Evolutionary conservation across 2,113 vertebrate species (phyloP).

Genomic region (Otis tarda): DNA sequence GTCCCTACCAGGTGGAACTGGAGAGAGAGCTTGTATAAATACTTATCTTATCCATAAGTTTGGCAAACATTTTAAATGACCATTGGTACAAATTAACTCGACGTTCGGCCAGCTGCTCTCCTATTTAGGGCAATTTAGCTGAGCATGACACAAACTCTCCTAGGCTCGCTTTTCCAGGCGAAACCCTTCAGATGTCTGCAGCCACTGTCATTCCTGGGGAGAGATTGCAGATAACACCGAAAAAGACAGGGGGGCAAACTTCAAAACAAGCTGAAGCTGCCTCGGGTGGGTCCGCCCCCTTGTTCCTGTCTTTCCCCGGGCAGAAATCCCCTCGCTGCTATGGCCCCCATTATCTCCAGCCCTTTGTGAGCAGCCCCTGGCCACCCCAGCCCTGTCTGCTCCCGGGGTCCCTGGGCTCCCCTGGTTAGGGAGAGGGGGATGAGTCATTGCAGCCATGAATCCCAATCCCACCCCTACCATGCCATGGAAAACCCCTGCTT

Average conservation of each 20-base stretch:
- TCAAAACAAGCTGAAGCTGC: neutral
- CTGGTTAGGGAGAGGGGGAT: neutral
- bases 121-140: constrained; percentile 13
- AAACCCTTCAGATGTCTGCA: constrained; percentile 11
- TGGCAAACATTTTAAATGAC: constrained; percentile 47
- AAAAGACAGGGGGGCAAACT: neutral
- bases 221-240: neutral
- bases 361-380: fast-evolving
- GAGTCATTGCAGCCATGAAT: neutral
- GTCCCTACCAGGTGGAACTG: neutral
- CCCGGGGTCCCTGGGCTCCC: neutral
- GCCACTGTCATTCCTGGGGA: neutral
- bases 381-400: neutral
- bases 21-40: constrained; percentile 16
- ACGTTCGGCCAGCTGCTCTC: neutral
- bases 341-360: neutral
- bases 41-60: constrained; percentile 45
- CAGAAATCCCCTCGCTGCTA: neutral
- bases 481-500: neutral
- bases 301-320: neutral
- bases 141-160: neutral
- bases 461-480: neutral
- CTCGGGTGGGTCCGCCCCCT: neutral
- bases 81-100: constrained; percentile 34
- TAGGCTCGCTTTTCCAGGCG: neutral